Evolutionary conservation across 2,888 invertebrate species (phyloP).

Genomic region (Syrista parreyssii): DNA sequence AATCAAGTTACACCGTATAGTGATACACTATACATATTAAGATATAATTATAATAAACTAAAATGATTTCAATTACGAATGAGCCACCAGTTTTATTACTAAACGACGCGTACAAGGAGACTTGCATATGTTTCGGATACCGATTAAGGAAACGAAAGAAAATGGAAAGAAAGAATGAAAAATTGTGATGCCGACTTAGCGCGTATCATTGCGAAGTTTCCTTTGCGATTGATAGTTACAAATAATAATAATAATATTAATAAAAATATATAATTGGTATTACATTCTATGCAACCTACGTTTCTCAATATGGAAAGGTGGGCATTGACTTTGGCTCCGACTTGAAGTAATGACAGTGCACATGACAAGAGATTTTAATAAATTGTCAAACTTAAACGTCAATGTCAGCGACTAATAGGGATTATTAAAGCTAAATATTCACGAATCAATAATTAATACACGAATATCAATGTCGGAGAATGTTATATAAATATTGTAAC

Average conservation of each 20-base stretch:
- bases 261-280: conserved; percentile 21
- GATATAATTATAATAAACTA: conserved; percentile 5
- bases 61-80: conserved; percentile 13
- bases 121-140: conserved; percentile 5
- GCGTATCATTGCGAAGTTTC: conserved; percentile 10
- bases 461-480: neutral
- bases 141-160: neutral
- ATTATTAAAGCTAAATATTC: neutral
- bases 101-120: neutral
- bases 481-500: neutral
- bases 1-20: conserved; percentile 13
- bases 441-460: neutral
- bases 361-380: neutral
- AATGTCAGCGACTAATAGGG: neutral
- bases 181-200: conserved; percentile 15
- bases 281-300: conserved; percentile 17
- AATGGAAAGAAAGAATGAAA: conserved; percentile 1
- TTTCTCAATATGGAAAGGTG: conserved; percentile 24
- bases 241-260: conserved; percentile 14
- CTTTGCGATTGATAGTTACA: conserved; percentile 18
- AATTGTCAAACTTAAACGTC: neutral
- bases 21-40: conserved; percentile 18
- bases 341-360: neutral
- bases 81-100: neutral
- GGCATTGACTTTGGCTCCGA: conserved; percentile 6